Percentiles rank a stretch among this genome's conserved stretches.
These are phyloP conservation scores for Melanocharis versteri DNA, from an alignment of 2,113 vertebrate species.

Conservation along the genomic window DNA sequence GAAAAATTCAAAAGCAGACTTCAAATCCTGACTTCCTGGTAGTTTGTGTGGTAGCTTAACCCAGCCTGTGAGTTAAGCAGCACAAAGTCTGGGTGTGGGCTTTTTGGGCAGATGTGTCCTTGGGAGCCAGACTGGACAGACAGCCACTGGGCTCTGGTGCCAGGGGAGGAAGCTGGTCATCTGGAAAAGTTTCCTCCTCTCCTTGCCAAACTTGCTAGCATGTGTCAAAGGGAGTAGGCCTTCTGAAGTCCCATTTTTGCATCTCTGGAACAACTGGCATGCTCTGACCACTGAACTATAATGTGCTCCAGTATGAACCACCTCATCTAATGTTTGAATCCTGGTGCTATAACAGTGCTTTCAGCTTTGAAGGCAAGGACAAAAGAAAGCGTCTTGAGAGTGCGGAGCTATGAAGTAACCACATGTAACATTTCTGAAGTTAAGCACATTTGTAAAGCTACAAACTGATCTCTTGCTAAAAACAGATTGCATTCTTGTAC, in stretches of 20 bases:
- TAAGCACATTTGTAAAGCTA: neutral
- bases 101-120: neutral
- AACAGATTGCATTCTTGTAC: neutral
- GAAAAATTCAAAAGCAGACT: neutral
- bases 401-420: neutral
- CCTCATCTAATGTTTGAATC: neutral
- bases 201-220: neutral
- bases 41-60: neutral
- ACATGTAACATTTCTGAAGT: neutral
- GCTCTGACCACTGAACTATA: neutral
- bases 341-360: neutral
- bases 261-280: neutral
- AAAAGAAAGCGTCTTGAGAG: neutral
- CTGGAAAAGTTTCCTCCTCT: neutral
- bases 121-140: neutral
- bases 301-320: neutral
- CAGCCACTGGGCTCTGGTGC: neutral
- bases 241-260: neutral
- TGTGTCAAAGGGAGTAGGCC: neutral
- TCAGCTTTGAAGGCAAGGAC: neutral
- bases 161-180: neutral
- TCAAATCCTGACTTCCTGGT: neutral
- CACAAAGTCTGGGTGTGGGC: neutral
- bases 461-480: neutral
- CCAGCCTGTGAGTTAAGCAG: neutral